Evolutionary conservation across 2,113 vertebrate species (phyloP).

Genomic region (Rana temporaria): DNA sequence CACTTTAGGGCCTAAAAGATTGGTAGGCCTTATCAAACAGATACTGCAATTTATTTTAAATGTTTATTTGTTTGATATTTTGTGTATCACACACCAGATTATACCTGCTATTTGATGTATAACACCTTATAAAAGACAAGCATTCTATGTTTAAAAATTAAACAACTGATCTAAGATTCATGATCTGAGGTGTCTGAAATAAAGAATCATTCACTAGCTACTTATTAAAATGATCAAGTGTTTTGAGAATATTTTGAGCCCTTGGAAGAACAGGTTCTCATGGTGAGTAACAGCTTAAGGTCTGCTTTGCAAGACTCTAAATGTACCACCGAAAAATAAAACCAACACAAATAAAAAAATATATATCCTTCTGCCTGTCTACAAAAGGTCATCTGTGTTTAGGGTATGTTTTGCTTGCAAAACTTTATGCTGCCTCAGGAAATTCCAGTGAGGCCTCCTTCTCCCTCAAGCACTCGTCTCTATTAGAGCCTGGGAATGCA

Average conservation of each 20-base stretch:
- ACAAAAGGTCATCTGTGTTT: constrained; percentile 56
- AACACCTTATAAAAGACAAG: too few species aligned
- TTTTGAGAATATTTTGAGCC: constrained; percentile 35
- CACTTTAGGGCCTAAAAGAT: too few species aligned
- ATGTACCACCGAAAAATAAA: constrained; percentile 5
- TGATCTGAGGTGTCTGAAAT: too few species aligned
- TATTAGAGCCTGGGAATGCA: constrained; percentile 34
- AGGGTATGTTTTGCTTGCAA: constrained; percentile 46
- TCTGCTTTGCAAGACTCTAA: constrained; percentile 24
- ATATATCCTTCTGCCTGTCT: constrained; percentile 45
- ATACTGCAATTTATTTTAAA: too few species aligned
- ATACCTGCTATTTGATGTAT: too few species aligned
- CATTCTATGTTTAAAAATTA: too few species aligned
- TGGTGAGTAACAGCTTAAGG: constrained; percentile 34
- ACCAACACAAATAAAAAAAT: background rate
- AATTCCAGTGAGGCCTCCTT: constrained; percentile 51
- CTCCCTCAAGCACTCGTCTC: constrained; percentile 21
- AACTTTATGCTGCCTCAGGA: constrained; percentile 47
- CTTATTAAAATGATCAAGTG: constrained; percentile 12
- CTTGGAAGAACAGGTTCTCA: constrained; percentile 54
- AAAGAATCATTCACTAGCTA: background rate
- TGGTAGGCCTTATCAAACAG: too few species aligned
- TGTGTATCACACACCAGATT: too few species aligned
- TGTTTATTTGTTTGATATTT: too few species aligned
- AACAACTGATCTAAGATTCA: too few species aligned